Evolutionary conservation across 2,113 vertebrate genomes (phyloP), one percentile per base, ranked within the genome.

Genomic region (Hystrix cristata): DNA sequence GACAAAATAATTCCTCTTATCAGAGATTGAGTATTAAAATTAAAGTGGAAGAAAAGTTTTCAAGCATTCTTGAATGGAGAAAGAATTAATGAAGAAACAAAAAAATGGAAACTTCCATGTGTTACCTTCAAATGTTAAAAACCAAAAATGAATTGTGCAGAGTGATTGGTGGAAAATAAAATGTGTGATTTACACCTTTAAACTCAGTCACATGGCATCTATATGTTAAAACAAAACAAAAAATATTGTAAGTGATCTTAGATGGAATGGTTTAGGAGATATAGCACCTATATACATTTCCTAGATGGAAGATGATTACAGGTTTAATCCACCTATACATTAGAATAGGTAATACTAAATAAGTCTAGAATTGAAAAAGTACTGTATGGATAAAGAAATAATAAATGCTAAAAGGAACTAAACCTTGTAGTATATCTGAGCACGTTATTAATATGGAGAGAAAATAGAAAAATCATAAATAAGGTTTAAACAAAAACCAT

Each of bases 11-110:
- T 84, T 91, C 59, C 29, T 43, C 27, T 67, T 86, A 76, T 62
- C 65, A 76, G 46, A 82, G 34, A 86, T 59, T 85, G 62, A 6
- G 1, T 48, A 0, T 48, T 67, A 23, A 74, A 95, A 81, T 87
- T 72, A 88, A 95, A 91, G 94, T 88, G 87, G 82, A 38, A 94
- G 34, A 93, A 95, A 88, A 60, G 88, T 38, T 74, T 81, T 88
- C 64, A 85, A 85, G 25, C 43, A 89, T 85, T 19, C 2, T 57
- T 74, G 8, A 16, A 64, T 27, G 18, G 29, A 80, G 90, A 97
- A 84, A 84, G 1, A 15, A 88, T 38, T 88, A 12, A 1, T 48
- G 15, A 82, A 72, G 5, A 57, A 55, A 23, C 57, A 72, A 53
- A 31, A 91, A 69, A 67, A n/a, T 27, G 9, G 4, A 80, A 86